These are phyloP conservation scores for Barypeithes pellucidus DNA, from an alignment of 2,888 invertebrate genomes.

Conservation along the genomic window DNA sequence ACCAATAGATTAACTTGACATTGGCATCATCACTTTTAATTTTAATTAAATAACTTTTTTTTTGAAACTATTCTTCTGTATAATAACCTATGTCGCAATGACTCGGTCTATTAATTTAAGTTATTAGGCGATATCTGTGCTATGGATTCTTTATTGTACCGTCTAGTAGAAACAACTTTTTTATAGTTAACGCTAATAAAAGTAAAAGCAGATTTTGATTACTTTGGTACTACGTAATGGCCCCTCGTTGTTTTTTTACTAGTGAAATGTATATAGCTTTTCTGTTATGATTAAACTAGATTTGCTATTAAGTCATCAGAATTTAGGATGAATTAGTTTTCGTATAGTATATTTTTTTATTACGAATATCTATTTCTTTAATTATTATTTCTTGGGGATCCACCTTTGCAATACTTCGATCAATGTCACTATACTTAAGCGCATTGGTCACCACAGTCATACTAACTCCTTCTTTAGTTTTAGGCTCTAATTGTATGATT, in stretches of 20 bases:
- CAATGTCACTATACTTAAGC: too few species aligned
- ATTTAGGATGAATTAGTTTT: too few species aligned
- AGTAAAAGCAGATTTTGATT: constrained; percentile 6
- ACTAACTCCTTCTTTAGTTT: too few species aligned
- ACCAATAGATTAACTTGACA: neutral
- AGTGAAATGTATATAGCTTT: neutral
- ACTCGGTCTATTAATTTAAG: neutral
- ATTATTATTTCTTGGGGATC: too few species aligned
- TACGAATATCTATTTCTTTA: too few species aligned
- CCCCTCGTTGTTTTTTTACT: constrained; percentile 22
- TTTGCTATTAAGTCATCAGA: too few species aligned
- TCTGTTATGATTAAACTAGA: neutral
- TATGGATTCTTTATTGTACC: neutral
- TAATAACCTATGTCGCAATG: neutral
- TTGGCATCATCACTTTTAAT: neutral
- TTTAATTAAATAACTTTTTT: neutral
- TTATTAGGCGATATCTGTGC: neutral
- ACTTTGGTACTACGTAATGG: neutral
- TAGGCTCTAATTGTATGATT: too few species aligned
- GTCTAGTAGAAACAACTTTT: neutral
- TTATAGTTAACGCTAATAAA: neutral
- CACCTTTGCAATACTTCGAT: too few species aligned
- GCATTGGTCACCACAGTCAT: too few species aligned
- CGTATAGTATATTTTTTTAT: too few species aligned
- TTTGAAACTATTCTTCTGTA: neutral